These are phyloP conservation scores for Schizothorax lantsangensis DNA, from an alignment of 2,797 vertebrate species.

Conservation along the genomic window DNA sequence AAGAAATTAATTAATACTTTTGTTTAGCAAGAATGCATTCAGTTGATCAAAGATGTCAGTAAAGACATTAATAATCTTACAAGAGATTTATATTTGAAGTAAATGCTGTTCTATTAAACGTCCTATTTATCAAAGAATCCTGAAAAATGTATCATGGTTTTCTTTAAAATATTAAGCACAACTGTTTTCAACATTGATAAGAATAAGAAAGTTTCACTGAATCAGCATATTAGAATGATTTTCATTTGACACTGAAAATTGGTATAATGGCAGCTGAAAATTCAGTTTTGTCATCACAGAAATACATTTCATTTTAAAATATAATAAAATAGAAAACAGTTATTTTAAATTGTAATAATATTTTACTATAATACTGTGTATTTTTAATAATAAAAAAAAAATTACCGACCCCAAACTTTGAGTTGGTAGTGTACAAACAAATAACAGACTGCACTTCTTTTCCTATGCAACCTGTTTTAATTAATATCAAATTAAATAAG, in stretches of 20 bases:
- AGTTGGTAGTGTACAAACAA: background rate
- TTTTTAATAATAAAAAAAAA: background rate
- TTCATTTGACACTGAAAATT: too few species aligned
- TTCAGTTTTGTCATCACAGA: too few species aligned
- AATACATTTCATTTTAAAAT: rapidly evolving
- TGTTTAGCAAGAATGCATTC: too few species aligned
- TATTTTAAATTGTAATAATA: background rate
- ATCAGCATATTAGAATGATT: too few species aligned
- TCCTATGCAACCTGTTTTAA: background rate
- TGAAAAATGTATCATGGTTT: background rate
- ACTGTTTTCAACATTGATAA: too few species aligned
- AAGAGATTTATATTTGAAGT: background rate
- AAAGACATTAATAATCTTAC: background rate
- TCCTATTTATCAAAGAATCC: background rate
- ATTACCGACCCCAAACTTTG: background rate
- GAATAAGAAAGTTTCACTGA: background rate
- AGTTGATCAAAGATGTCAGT: background rate
- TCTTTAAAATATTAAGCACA: background rate
- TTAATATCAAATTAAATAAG: background rate
- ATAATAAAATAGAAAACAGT: background rate
- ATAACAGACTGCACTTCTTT: background rate
- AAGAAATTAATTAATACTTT: background rate
- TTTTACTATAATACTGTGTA: background rate
- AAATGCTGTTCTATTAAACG: background rate
- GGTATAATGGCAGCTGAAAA: too few species aligned